phyloP scores from a whole-genome alignment of 2,888 invertebrate genomes.

The Trachelus tabidus region DNA sequence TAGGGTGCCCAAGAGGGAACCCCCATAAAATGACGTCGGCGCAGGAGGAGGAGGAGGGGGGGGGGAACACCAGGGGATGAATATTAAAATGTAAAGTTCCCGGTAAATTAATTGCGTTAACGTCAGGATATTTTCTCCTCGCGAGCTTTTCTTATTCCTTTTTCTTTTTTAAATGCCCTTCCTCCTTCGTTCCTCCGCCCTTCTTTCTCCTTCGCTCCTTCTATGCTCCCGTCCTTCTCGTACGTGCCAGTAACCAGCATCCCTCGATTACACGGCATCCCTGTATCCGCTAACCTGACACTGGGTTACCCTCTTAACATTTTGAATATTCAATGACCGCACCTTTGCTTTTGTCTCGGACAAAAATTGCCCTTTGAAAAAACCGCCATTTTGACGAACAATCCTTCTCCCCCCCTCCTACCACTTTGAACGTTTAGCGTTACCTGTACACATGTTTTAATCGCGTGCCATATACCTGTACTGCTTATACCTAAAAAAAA shows the following conservation, averaged over 20 bases:
- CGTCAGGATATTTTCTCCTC: constrained; percentile 51
- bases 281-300: not conserved
- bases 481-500: no score
- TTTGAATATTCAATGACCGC: no score
- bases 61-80: constrained; percentile 43
- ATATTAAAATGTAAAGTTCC: constrained; percentile 59
- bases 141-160: not conserved
- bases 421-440: no score
- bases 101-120: constrained; percentile 58
- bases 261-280: not conserved
- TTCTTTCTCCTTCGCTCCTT: not conserved
- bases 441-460: no score
- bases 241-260: not conserved
- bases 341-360: no score
- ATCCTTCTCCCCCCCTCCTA: no score
- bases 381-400: no score
- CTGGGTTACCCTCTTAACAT: not conserved
- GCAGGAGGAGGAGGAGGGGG: constrained; percentile 16
- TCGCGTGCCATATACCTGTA: no score
- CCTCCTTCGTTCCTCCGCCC: constrained; percentile 6
- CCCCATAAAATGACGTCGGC: constrained; percentile 31
- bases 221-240: not conserved
- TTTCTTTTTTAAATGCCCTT: not conserved
- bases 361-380: no score
- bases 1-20: constrained; percentile 24